Evolutionary conservation across 2,888 invertebrate genomes (phyloP).

Genomic region (Escarpia spicata): DNA sequence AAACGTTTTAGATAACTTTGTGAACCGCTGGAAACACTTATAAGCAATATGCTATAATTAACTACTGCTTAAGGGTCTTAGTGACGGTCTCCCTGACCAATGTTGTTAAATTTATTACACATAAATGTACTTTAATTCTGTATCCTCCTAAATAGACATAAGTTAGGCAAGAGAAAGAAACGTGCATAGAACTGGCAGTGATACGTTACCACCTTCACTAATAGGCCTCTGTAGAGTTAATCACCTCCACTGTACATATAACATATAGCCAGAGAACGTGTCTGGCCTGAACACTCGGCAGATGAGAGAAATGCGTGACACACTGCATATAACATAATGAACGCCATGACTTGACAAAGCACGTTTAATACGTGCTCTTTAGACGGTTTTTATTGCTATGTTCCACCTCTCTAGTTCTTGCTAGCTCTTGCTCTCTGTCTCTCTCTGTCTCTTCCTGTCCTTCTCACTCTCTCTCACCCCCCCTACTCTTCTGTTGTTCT

Average conservation of each 20-base stretch:
- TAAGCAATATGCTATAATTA: too few relatives aligned
- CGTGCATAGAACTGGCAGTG: not conserved
- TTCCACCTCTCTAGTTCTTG: too few relatives aligned
- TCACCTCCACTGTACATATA: not conserved
- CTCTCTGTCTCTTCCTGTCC: too few relatives aligned
- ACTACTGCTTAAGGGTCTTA: too few relatives aligned
- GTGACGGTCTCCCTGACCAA: too few relatives aligned
- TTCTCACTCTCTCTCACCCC: too few relatives aligned
- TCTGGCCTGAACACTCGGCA: not conserved
- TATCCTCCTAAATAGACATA: not conserved
- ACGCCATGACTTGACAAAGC: not conserved
- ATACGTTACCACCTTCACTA: not conserved
- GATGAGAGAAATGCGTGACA: not conserved
- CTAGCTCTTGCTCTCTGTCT: too few relatives aligned
- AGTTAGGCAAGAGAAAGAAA: not conserved
- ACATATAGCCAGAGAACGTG: not conserved
- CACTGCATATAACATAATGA: not conserved
- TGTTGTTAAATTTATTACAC: too few relatives aligned
- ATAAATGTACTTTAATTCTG: too few relatives aligned
- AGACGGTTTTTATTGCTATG: not conserved
- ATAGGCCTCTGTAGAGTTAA: not conserved
- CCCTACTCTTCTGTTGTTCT: too few relatives aligned
- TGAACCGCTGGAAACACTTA: too few relatives aligned
- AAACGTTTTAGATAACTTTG: too few relatives aligned
- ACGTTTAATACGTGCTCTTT: not conserved